Evolutionary conservation across 2,797 vertebrate genomes (phyloP).

Genomic region (Lophura swinhoii): DNA sequence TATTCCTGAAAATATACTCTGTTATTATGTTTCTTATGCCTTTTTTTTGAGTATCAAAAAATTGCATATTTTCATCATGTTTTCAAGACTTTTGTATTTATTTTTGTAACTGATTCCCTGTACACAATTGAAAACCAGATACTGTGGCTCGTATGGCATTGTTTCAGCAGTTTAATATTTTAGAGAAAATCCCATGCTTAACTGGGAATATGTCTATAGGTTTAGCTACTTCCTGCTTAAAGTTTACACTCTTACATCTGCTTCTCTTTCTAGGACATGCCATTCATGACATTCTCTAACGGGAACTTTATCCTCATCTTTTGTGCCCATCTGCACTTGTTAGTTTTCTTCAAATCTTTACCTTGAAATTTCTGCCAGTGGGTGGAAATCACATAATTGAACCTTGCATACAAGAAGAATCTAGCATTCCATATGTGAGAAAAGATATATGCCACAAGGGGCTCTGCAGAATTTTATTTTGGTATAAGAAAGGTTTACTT

Average conservation of each 20-base stretch:
- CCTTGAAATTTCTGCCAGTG: not conserved
- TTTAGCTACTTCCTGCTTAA: not conserved
- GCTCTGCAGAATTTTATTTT: not conserved
- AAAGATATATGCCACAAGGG: not conserved
- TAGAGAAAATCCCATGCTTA: not conserved
- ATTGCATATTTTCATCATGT: not conserved
- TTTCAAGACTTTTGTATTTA: not conserved
- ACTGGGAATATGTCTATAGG: not conserved
- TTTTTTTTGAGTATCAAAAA: not conserved
- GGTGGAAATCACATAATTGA: not conserved
- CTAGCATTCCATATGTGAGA: not conserved
- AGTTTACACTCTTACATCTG: not conserved
- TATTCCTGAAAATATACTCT: not conserved
- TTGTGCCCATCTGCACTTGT: not conserved
- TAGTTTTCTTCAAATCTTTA: not conserved
- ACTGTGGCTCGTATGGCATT: not conserved
- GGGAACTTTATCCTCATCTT: not conserved
- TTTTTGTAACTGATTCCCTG: not conserved
- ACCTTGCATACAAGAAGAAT: not conserved
- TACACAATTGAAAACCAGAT: not conserved
- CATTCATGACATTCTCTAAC: rapidly evolving
- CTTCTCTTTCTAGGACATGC: not conserved
- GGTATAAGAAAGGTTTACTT: not conserved
- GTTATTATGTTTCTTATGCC: not conserved
- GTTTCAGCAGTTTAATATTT: not conserved